Evolutionary conservation across 2,888 invertebrate genomes (phyloP).

Genomic region (Drosophila sordidula): DNA sequence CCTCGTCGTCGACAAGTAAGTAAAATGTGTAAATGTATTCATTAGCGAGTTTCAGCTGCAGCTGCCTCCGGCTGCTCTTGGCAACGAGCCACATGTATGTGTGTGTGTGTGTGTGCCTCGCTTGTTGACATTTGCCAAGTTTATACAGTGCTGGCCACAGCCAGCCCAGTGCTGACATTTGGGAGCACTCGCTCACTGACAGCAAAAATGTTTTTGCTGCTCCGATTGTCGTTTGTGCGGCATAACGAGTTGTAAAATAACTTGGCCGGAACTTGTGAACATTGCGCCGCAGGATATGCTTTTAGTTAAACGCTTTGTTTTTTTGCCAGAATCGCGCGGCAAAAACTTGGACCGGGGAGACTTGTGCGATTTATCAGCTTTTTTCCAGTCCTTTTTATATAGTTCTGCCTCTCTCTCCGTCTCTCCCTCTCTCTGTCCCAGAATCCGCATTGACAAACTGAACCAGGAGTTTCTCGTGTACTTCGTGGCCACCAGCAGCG

Average conservation of each 20-base stretch:
- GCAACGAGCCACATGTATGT: slow-evolving; percentile 39
- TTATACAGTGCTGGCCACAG: slow-evolving; percentile 51
- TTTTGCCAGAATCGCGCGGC: slow-evolving; percentile 35
- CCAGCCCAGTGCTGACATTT: slow-evolving; percentile 47
- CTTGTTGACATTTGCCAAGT: slow-evolving; percentile 69
- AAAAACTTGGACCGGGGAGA: slow-evolving; percentile 25
- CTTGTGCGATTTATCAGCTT: slow-evolving; percentile 38
- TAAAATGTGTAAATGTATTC: slow-evolving; percentile 73
- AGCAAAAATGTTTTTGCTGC: slow-evolving; percentile 49
- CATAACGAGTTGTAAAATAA: slow-evolving; percentile 62
- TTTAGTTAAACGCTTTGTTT: slow-evolving; percentile 75
- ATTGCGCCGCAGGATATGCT: slow-evolving; percentile 73
- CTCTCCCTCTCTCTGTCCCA: slow-evolving; percentile 37
- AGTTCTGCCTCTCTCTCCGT: neutral
- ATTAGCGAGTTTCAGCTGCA: slow-evolving; percentile 56
- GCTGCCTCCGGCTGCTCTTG: slow-evolving; percentile 25
- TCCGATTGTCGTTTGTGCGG: slow-evolving; percentile 21
- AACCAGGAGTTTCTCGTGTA: slow-evolving; percentile 93
- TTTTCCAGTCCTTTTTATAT: neutral
- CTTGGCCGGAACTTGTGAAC: slow-evolving; percentile 76
- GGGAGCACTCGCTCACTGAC: slow-evolving; percentile 60
- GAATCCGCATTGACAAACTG: slow-evolving; percentile 85
- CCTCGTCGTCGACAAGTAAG: slow-evolving; percentile 93
- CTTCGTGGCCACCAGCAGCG: slow-evolving; percentile 94
- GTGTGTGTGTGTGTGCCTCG: slow-evolving; percentile 11